These are phyloP conservation scores for Dromococcyx pavoninus DNA, from an alignment of 2,797 vertebrate genomes.

Conservation along the genomic window DNA sequence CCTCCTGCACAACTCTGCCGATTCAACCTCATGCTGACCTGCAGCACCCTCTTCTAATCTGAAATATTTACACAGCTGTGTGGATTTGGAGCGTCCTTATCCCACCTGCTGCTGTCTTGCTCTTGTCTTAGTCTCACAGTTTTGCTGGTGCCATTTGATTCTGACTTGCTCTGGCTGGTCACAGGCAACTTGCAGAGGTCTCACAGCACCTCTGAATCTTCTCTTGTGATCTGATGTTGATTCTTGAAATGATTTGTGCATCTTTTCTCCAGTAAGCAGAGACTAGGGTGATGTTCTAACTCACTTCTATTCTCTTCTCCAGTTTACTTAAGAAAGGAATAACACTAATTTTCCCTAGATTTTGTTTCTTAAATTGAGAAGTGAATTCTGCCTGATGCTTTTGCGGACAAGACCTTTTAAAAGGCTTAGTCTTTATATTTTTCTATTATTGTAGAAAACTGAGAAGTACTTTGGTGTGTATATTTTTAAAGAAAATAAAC, in stretches of 20 bases:
- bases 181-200: neutral
- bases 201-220: neutral
- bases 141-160: neutral
- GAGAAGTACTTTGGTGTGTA: neutral
- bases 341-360: neutral
- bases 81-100: neutral
- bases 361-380: neutral
- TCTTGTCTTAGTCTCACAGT: neutral
- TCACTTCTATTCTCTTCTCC: neutral
- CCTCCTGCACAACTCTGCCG: neutral
- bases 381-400: neutral
- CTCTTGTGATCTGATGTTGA: neutral
- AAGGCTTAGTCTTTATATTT: neutral
- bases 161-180: neutral
- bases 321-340: neutral
- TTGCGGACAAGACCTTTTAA: neutral
- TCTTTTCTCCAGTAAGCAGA: neutral
- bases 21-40: neutral
- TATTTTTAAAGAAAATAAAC: neutral
- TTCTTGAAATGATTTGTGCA: neutral
- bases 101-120: neutral
- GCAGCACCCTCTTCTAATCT: neutral
- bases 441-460: neutral
- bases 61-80: constrained; percentile 9
- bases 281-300: neutral